Conservation (phyloP, 53 echinoderm and acorn worm species). For the Astropecten irregularis region DNA sequence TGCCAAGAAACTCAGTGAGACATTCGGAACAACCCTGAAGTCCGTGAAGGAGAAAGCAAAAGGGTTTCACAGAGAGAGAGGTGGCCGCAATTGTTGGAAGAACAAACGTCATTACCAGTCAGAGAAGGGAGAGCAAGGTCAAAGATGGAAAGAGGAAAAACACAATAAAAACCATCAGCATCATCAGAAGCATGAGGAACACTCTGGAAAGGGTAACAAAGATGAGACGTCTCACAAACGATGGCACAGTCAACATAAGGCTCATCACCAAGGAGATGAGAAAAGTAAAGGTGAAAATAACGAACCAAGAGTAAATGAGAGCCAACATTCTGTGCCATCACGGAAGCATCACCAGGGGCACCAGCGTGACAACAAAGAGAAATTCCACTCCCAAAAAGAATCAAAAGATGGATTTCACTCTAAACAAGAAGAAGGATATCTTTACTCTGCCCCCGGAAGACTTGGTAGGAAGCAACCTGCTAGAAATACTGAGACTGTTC, state of each 20-base stretch:
- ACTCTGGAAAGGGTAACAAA: not conserved
- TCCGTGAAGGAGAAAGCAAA: slow-evolving; percentile 13
- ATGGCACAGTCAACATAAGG: not conserved
- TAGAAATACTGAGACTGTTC: not conserved
- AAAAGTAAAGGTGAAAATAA: too few species aligned
- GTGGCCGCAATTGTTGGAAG: not conserved
- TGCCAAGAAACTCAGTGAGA: slow-evolving; percentile 51
- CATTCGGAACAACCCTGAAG: slow-evolving; percentile 11
- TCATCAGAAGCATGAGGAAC: not conserved
- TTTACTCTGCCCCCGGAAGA: slow-evolving; percentile 1
- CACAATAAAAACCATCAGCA: not conserved
- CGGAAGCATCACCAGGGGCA: not conserved
- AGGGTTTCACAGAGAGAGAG: slow-evolving; percentile 2
- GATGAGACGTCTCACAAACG: not conserved
- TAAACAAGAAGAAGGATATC: not conserved
- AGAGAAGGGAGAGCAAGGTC: not conserved
- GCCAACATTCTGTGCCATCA: slow-evolving; percentile 4
- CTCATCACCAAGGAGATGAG: too few species aligned
- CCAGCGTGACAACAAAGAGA: not conserved
- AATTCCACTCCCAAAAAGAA: not conserved
- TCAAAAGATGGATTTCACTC: not conserved
- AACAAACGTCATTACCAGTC: not conserved
- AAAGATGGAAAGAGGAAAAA: not conserved
- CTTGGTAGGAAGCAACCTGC: not conserved
- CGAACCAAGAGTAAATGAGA: too few species aligned